A percentile compares a stretch with the other conserved stretches of the same genome.
Evolutionary conservation across 2,888 invertebrate genomes (phyloP).

Genomic region (Dichetophora obliterata): DNA sequence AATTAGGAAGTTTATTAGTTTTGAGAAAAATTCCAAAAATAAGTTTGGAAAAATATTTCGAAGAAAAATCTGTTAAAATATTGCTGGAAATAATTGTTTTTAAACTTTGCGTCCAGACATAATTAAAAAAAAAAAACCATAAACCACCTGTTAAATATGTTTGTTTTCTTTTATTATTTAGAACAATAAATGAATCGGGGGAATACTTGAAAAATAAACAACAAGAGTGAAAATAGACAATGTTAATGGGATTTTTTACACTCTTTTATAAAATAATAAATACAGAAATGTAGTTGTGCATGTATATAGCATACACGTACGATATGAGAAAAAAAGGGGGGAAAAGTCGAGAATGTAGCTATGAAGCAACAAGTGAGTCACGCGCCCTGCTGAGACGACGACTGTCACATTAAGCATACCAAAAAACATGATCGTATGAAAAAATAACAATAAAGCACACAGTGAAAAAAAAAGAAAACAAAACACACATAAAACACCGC

Average conservation of each 20-base stretch:
- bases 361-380: conserved; percentile 26
- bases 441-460: background rate
- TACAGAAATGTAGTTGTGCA: too few relatives aligned
- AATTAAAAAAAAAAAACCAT: too few relatives aligned
- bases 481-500: conserved; percentile 28
- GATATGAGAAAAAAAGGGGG: background rate
- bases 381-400: background rate
- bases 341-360: conserved; percentile 1
- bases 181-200: background rate
- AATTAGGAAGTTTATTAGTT: too few relatives aligned
- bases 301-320: background rate
- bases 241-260: background rate
- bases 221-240: background rate
- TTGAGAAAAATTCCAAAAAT: too few relatives aligned
- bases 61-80: too few relatives aligned
- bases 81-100: too few relatives aligned
- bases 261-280: background rate
- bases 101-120: too few relatives aligned
- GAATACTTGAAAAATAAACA: background rate
- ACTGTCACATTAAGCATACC: background rate
- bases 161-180: conserved; percentile 10
- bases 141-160: conserved; percentile 34
- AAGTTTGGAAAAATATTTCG: too few relatives aligned
- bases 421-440: background rate
- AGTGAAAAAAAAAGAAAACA: background rate